Evolutionary conservation across 2,888 invertebrate species (phyloP), one percentile per base, ranked within the genome.

Genomic region (Caenorhabditis becei): DNA sequence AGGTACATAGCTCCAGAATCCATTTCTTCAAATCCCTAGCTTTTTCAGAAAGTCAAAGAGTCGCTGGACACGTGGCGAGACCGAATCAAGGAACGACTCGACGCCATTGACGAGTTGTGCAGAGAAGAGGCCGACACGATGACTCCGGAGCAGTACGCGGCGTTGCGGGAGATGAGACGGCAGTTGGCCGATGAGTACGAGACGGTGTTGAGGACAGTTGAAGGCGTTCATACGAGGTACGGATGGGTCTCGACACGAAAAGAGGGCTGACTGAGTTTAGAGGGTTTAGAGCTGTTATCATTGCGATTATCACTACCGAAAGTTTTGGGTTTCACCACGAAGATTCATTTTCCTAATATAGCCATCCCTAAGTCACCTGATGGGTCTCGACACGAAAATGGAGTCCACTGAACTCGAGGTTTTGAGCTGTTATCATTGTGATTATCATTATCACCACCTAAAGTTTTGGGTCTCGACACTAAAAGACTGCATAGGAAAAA

Each of bases 81-180:
- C 28, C 65, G 77, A 20, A 83, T 87, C 56, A 80, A 81, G 28
- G 74, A 71, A 26, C 71, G 85, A 26, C 69, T 87, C 49, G 85
- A 86, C 28, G 83, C 78, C n/a, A 85, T 84, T 20, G 87, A 87
- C 49, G 65, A 75, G n/a, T 62, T 87, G 18, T 87, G 86, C n/a
- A 51, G 69, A 3, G 82, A 85, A 11, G 96, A 96, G 0, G 95
- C 95, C 37, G 96, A 97, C 88, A 95, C 96, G n/a, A 93, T 97
- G 7, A 96, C 96, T 4, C 95, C 95, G 83, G 96, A 96, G 87
- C 96, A 97, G 93, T 94, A 96, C 41, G 94, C 95, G 37, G 94
- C 95, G 26, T 92, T 97, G 24, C 66, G 85, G 53, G 88, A 89
- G 47, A 85, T 82, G 54, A 70, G 87, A 37, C 72, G 86, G 54